Evolutionary conservation across 2,113 vertebrate genomes (phyloP).

Genomic region (Gasterosteus nipponicus): DNA sequence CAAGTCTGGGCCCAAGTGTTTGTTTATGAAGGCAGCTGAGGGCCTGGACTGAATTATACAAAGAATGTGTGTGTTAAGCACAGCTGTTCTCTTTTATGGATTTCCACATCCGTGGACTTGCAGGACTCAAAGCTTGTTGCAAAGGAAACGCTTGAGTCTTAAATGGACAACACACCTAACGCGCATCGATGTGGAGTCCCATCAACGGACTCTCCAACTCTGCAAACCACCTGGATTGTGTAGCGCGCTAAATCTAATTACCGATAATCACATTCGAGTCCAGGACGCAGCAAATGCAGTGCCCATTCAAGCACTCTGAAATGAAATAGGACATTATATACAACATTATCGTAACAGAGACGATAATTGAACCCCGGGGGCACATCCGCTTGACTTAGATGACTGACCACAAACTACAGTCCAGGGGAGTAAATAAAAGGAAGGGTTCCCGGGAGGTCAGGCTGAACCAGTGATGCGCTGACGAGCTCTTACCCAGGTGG

Average conservation of each 20-base stretch:
- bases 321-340: not conserved
- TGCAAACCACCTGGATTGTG: slow-evolving; percentile 1
- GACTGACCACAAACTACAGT: not conserved
- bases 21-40: slow-evolving; percentile 39
- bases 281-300: not conserved
- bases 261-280: slow-evolving; percentile 5
- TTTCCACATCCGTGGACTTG: not conserved
- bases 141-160: not conserved
- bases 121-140: slow-evolving; percentile 8
- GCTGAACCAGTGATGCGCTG: not conserved
- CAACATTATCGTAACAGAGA: not conserved
- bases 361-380: slow-evolving; percentile 11
- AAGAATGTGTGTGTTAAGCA: slow-evolving; percentile 35
- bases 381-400: slow-evolving; percentile 10
- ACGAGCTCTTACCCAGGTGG: slow-evolving; percentile 85
- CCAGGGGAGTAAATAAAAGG: not conserved
- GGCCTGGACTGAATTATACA: slow-evolving; percentile 44
- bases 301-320: not conserved
- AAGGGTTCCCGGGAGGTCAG: slow-evolving; percentile 7
- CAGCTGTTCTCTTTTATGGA: slow-evolving; percentile 51
- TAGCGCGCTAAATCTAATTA: not conserved
- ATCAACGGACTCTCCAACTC: slow-evolving; percentile 1
- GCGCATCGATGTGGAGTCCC: slow-evolving; percentile 26
- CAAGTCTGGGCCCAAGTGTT: slow-evolving; percentile 43
- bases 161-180: slow-evolving; percentile 1